Evolutionary conservation across 2,113 vertebrate species (phyloP).

Genomic region (Atlantisia rogersi): DNA sequence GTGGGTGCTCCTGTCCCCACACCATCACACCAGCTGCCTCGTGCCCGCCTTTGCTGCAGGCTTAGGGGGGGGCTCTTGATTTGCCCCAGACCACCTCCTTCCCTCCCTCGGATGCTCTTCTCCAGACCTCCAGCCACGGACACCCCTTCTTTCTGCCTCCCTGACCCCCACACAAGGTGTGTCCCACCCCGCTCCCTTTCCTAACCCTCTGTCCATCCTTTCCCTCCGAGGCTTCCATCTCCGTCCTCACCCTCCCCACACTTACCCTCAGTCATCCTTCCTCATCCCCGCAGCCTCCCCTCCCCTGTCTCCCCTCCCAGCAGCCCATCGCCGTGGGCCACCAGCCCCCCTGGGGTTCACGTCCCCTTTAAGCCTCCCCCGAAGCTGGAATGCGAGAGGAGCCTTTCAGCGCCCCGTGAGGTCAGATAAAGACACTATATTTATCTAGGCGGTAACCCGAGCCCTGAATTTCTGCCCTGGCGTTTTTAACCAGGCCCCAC

Average conservation of each 20-base stretch:
- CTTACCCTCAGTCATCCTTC: not conserved
- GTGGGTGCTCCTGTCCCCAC: not conserved
- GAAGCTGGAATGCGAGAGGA: conserved; percentile 73
- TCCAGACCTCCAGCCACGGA: not conserved
- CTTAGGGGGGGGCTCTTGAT: not conserved
- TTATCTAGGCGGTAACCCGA: conserved; percentile 78
- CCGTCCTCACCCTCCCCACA: not conserved
- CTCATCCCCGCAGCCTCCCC: not conserved
- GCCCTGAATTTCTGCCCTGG: conserved; percentile 66
- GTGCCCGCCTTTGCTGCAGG: not conserved
- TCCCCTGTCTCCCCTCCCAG: not conserved
- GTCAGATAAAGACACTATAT: conserved; percentile 85
- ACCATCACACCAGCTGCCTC: accelerated
- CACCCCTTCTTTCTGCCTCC: not conserved
- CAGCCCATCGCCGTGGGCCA: not conserved
- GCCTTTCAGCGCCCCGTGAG: conserved; percentile 66
- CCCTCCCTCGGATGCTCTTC: not conserved
- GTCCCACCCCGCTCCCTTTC: accelerated
- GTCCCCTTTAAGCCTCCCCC: conserved; percentile 76
- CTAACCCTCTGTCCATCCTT: not conserved
- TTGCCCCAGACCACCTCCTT: not conserved
- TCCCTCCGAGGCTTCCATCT: not conserved
- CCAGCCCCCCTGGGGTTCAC: not conserved
- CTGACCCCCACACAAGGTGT: not conserved
- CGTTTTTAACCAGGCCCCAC: conserved; percentile 16